Base-by-base conservation (phyloP, 2,888 invertebrate genomes). In the Vanessa cardui region DNA sequence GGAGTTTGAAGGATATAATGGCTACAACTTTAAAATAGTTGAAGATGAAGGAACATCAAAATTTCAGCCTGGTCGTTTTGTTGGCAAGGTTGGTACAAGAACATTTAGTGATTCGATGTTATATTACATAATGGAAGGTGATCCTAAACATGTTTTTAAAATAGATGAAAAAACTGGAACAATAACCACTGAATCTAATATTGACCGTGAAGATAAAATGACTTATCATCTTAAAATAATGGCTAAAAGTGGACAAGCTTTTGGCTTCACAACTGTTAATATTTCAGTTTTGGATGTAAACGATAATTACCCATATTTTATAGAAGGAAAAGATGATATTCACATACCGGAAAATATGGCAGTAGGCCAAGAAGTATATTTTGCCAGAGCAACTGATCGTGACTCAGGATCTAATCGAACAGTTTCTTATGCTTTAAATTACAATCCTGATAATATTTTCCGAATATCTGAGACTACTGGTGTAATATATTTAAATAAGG, bases 341-440 rank as follows among this genome's bases (percentile, higher is more conserved):
- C 93, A 94, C 71, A 93, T 99, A 68, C 94, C 95, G 18, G 98
- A 98, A 92, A 97, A 98, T 84, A 96, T 97, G 76, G 98, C 99
- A 21, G 97, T 98, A 46, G 98, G 98, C 0, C 97, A 98, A 86
- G 98, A 98, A 88, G 96, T 99, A 45, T 98, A 96, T 86, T 94
- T 98, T 75, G 97, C 98, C 1, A 94, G 96, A 79, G 99, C 98
- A 0, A 94, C 95, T 66, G 99, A 99, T 88, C 94, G 95, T 62
- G 99, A 99, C 86, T 95, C 96, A 0, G 98, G 98, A 8, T 95
- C 95, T n/a, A 99, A 99, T 84, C 96, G 98, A 78, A 94, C 96
- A 54, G 94, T 99, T 58, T 95, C 95, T 61, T 99, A 98, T 85
- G 95, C 95, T 31, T 87, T 99, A 54, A 96, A 95, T 59, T 95